Base-by-base conservation (phyloP, 2,113 vertebrate genomes). In the Chaetura pelagica region DNA sequence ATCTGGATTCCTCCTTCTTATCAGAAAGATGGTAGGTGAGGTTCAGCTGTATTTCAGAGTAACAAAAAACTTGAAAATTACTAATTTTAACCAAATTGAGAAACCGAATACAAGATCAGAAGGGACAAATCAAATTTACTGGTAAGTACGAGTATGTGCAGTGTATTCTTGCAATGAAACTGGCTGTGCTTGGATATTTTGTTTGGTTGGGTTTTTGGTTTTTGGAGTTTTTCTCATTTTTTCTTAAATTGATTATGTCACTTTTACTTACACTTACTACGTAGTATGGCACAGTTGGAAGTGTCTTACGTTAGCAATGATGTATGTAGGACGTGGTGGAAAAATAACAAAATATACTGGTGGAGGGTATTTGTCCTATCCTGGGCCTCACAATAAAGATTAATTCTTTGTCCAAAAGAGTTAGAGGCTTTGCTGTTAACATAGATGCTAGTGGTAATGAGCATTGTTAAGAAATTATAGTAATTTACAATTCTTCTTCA, bases 61-160 rank as follows among this genome's bases (percentile, higher is more conserved):
- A 79, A 85, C 32, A 82, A 66, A 79, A 54, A 12, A 32, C 14
- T 38, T 92, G 38, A 16, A 64, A 84, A 34, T 57, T 6, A 18
- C 58, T 2, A 40, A 22, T 84, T 63, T 55, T 18, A 92, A 61
- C 7, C 20, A 85, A 88, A 68, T 14, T 48, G 61, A 74, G 87
- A 68, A 77, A 67, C 16, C 54, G 35, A 76, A n/a, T 77, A 51
- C 6, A 59, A 71, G 26, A n/a, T 77, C 24, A 42, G 35, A 89
- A 59, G 26, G 15, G 7, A 12, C 1, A 2, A 64, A 49, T 0
- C 0, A 6, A 66, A n/a, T 67, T 74, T 87, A 29, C 8, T 59
- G 77, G 29, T 84, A 73, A 72, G 52, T 87, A 52, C 24, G 21
- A 48, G 38, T 72, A 35, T 32, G 3, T 55, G 7, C 40, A 57